Evolutionary conservation across 2,113 vertebrate genomes (phyloP).

Genomic region (Lagenorhynchus albirostris): DNA sequence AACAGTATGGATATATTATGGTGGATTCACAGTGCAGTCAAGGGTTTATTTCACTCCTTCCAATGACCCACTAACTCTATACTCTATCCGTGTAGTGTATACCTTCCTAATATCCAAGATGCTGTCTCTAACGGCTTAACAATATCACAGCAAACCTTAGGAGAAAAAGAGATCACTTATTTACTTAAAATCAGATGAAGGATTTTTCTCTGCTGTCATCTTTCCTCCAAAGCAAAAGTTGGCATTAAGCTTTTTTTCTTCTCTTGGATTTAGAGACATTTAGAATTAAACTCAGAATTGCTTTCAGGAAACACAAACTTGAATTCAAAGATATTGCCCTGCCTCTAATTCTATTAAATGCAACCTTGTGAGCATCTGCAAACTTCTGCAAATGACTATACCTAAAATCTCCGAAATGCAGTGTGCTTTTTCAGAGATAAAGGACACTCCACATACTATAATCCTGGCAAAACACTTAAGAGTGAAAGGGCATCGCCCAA

Average conservation of each 20-base stretch:
- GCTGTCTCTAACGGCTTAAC: background rate
- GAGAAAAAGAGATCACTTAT: background rate
- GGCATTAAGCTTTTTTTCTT: background rate
- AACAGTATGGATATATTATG: background rate
- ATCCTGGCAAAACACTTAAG: conserved; percentile 57
- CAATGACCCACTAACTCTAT: background rate
- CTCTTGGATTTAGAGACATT: conserved; percentile 17
- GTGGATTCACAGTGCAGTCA: background rate
- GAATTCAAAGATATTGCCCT: background rate
- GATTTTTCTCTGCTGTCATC: background rate
- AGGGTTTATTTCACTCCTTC: background rate
- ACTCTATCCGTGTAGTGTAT: background rate
- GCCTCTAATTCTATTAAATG: background rate
- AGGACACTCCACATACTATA: background rate
- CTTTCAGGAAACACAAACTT: background rate
- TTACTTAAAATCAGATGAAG: background rate
- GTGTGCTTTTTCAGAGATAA: background rate
- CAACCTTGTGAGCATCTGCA: background rate
- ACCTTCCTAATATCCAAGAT: background rate
- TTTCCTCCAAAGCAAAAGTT: background rate
- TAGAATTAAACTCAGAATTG: background rate
- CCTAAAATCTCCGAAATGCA: background rate
- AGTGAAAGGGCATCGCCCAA: conserved; percentile 63
- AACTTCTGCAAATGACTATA: background rate
- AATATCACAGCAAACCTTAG: background rate